phyloP scores from a whole-genome alignment of 92 coral and sea anemone genomes.

The Porites cylindrica region DNA sequence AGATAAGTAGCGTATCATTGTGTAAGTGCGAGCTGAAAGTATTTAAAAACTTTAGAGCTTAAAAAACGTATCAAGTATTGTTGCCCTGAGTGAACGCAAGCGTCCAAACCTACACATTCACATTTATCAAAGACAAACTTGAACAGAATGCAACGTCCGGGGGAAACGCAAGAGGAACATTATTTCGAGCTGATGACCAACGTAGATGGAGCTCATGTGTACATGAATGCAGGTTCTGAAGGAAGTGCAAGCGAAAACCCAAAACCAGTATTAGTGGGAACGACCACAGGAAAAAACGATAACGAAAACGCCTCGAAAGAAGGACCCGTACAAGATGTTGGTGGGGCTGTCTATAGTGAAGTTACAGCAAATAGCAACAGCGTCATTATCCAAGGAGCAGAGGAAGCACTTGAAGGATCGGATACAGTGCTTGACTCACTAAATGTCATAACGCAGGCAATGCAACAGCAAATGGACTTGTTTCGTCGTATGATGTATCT shows the following conservation, averaged over 20 bases:
- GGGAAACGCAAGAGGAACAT: neutral
- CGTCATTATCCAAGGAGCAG: neutral
- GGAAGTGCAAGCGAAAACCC: neutral
- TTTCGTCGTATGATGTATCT: neutral
- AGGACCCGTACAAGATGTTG: neutral
- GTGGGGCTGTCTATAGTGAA: neutral
- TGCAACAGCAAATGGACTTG: conserved; percentile 5
- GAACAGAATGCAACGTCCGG: neutral
- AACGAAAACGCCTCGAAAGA: neutral
- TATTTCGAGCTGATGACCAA: neutral
- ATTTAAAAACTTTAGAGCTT: no score
- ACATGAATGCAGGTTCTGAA: neutral
- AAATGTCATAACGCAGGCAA: neutral
- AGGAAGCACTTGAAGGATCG: neutral
- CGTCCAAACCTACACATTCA: no score
- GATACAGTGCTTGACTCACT: neutral
- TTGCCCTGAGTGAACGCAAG: no score
- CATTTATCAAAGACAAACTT: neutral
- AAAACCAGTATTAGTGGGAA: neutral
- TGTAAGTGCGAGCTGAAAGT: no score
- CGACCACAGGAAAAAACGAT: neutral
- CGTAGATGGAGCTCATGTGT: neutral
- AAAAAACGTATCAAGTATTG: no score
- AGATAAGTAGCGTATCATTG: no score
- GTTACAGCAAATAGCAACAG: conserved; percentile 4